These are phyloP conservation scores for Linurgus olivaceus DNA, from an alignment of 2,797 vertebrate genomes.

Conservation along the genomic window DNA sequence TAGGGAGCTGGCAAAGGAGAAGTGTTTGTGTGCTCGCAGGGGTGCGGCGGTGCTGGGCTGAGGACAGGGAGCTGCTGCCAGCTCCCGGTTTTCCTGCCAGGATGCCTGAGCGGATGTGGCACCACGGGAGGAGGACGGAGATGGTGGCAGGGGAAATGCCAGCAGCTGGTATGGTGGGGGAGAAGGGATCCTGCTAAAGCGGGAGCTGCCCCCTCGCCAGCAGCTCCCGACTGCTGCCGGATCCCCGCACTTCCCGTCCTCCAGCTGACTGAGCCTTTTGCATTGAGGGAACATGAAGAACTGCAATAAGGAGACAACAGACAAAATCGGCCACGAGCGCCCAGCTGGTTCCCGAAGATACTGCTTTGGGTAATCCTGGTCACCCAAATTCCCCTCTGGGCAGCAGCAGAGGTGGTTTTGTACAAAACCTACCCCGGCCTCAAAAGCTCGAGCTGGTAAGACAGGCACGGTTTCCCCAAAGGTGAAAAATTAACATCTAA, in stretches of 20 bases:
- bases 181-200: not conserved
- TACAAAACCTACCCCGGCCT: not conserved
- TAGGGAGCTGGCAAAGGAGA: not conserved
- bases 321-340: not conserved
- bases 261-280: not conserved
- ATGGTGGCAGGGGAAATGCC: not conserved
- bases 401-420: not conserved
- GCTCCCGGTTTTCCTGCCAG: not conserved
- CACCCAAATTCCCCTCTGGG: not conserved
- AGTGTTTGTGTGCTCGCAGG: not conserved
- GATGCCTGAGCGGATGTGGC: not conserved
- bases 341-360: not conserved
- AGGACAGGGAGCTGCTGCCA: not conserved
- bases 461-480: not conserved
- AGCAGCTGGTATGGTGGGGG: not conserved
- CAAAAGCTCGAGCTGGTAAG: rapidly evolving
- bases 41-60: not conserved
- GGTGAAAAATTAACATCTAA: not conserved
- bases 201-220: rapidly evolving
- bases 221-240: not conserved
- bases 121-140: not conserved
- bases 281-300: not conserved
- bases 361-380: not conserved
- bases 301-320: not conserved
- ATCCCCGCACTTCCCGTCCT: not conserved